Evolutionary conservation across 2,888 invertebrate genomes (phyloP), one percentile per base, ranked within the genome.

Genomic region (Anagyrus pseudococci): DNA sequence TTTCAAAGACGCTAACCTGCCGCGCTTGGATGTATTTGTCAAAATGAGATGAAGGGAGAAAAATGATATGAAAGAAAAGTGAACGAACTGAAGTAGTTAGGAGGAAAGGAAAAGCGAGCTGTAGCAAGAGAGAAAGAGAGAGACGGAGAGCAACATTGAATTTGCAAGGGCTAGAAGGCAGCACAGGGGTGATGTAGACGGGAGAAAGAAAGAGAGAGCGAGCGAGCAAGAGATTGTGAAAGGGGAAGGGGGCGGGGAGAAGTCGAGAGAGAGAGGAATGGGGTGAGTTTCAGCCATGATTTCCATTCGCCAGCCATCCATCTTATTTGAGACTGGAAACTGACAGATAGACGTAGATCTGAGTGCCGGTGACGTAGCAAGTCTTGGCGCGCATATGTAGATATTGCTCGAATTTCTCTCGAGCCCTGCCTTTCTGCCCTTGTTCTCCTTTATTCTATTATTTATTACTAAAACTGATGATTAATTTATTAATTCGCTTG

Each of bases 231-330:
- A 60, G 50, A 58, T 40, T 50, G 60, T 55, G 58, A 57, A 46
- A 67, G 48, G 48, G 54, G 19, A 20, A 37, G 19, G 41, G 44
- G 37, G 59, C n/a, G n/a, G n/a, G n/a, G n/a, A n/a, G n/a, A n/a
- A 61, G 68, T 64, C 66, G 70, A 74, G 74, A 71, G 74, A 72
- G 75, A 76, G n/a, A n/a, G n/a, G n/a, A n/a, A n/a, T n/a, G n/a
- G n/a, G n/a, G n/a, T n/a, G n/a, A n/a, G 76, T 78, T 79, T 77
- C 78, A 77, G 76, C 80, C 84, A 84, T 84, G 85, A 85, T 85
- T 85, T 85, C 85, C 85, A 85, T 85, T 85, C 85, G 83, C 82
- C 82, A 83, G 83, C 84, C 85, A 85, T 85, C 85, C 85, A 85
- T 85, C 85, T 85, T 85, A 84, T 85, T 85, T 85, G 85, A 85